Base-by-base conservation (phyloP, 2,888 invertebrate genomes). In the Chaetoderma sp. region DNA sequence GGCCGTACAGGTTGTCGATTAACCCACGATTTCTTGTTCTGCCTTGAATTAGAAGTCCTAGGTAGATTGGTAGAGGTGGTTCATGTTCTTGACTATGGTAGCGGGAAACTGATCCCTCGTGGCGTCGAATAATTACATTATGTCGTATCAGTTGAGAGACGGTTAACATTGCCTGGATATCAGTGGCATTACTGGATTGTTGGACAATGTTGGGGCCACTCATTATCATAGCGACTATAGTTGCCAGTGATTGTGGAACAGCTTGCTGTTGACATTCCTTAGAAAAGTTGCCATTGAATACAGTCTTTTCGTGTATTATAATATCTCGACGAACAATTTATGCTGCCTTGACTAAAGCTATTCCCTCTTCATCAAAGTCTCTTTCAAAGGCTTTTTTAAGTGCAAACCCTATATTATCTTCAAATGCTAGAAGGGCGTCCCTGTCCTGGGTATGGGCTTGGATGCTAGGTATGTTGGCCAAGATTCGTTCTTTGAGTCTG, bases 51-150 rank as follows among this genome's bases (percentile, higher is more conserved):
- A 47, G 27, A n/a, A 63, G 21, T 21, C 63, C 61, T 18, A 63
- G 30, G 30, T 63, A 63, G 28, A 63, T 21, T 42, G 60, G 59
- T 33, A 63, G 63, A 47, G 61, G 63, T 21, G 61, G 45, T 49
- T 63, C 63, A 21, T 61, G 28, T 4, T 13, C 36, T n/a, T 25
- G 63, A 25, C 18, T 44, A 28, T 63, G 61, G 21, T 23, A 30
- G 32, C 25, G 27, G 10, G 21, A 28, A 4, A 23, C n/a, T 36
- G 39, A 59, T 39, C 60, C 16, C 27, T 62, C 60, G 25, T 33
- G 28, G 25, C 54, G 33, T 33, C 36, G 55, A 57, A 28, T 58
- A 18, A 18, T 8, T 25, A 25, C 18, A 33, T 62, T 62, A 44
- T 23, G 60, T 28, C 25, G 59, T 36, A 62, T 57, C 8, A 62